Evolutionary conservation across 2,888 invertebrate species (phyloP), one percentile per base, ranked within the genome.

Genomic region (Leucoma salicis): DNA sequence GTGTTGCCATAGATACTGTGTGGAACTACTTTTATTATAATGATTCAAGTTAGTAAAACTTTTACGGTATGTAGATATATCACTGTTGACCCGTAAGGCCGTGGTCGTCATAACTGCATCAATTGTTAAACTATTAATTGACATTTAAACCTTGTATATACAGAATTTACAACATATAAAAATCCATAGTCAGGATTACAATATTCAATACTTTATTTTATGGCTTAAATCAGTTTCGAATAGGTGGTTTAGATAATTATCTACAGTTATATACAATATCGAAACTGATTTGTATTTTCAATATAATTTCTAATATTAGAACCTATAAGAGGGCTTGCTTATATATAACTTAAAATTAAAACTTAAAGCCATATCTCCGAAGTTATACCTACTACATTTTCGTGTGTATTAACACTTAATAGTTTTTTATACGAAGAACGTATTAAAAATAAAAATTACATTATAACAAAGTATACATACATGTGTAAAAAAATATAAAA

Each of bases 141-240:
- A 42, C 36, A 49, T 37, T 50, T 56, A 58, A 62, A 63, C 55
- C 63, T 49, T 64, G 57, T 56, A 56, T 55, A 58, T 56, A 13
- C 4, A 29, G n/a, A 13, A 13, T 13, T 21, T 29, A 13, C 49
- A 52, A 61, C 43, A 42, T 57, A 55, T 18, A 55, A 46, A 54
- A 57, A 54, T 61, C 46, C 58, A 41, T 50, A 42, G 51, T 45
- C 41, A 51, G 36, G 42, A 37, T 44, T 37, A 53, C 39, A 55
- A 53, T 41, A 51, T 42, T 64, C 53, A 68, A 72, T 67, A 70
- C 63, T 69, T n/a, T 63, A 68, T 55, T 60, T 64, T 81, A 85
- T 86, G 85, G 85, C 86, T 71, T 66, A 78, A 61, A 75, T 83
- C 84, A 86, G 86, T 85, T 78, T 76, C 82, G 71, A 78, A 59